These are phyloP conservation scores for Crypturellus tataupa DNA, from an alignment of 2,797 vertebrate species.

Conservation along the genomic window DNA sequence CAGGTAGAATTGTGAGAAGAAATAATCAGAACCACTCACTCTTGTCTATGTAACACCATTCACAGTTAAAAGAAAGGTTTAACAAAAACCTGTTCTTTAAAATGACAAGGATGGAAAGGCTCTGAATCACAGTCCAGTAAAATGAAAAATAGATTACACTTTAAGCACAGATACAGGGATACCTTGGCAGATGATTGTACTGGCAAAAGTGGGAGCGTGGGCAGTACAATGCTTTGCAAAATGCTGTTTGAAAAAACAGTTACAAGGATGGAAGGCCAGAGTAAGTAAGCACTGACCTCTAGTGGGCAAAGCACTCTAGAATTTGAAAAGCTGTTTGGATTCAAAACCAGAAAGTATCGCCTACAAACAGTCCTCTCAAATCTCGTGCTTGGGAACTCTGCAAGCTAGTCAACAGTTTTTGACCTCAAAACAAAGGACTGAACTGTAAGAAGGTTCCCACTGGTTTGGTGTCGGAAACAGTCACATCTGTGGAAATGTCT, in stretches of 20 bases:
- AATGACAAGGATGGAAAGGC: neutral
- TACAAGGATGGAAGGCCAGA: accelerated
- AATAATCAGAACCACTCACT: neutral
- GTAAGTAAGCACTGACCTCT: slow-evolving; percentile 46
- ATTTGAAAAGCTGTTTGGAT: accelerated
- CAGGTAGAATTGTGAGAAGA: neutral
- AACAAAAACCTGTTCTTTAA: neutral
- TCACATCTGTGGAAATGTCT: neutral
- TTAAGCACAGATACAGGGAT: neutral
- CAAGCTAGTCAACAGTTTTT: neutral
- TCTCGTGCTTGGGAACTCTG: neutral
- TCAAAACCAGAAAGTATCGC: neutral
- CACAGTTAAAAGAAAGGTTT: neutral
- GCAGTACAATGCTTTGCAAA: neutral
- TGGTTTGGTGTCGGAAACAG: neutral
- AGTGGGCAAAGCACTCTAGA: neutral
- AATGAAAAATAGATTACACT: neutral
- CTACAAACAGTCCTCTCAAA: accelerated
- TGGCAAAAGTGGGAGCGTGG: neutral
- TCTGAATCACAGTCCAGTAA: neutral
- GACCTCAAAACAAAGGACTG: neutral
- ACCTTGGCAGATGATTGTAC: neutral
- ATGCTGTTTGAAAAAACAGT: accelerated
- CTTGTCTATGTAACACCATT: neutral
- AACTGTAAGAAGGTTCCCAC: neutral